phyloP scores from a whole-genome alignment of 2,113 vertebrate genomes.

The Heterocephalus glaber region DNA sequence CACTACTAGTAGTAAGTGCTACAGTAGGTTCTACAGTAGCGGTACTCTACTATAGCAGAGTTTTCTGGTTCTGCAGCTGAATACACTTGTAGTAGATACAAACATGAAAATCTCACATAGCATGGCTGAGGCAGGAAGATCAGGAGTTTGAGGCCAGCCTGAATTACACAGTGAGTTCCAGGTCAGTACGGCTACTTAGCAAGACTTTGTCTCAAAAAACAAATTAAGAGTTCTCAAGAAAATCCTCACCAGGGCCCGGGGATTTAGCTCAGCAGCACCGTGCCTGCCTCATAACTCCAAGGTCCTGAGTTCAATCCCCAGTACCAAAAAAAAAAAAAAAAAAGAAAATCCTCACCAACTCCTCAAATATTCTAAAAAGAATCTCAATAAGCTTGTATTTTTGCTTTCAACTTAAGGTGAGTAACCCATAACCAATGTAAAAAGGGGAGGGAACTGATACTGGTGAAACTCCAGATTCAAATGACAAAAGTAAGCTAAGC shows the following conservation, averaged over 20 bases:
- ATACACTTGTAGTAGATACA: background rate
- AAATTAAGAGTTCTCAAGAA: background rate
- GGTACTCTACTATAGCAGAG: background rate
- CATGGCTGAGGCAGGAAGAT: background rate
- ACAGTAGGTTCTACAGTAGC: background rate
- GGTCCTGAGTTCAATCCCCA: too few species aligned
- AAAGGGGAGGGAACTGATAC: background rate
- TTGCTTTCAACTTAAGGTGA: constrained; percentile 22
- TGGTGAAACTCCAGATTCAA: background rate
- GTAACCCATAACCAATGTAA: background rate
- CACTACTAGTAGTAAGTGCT: background rate
- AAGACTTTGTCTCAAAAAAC: background rate
- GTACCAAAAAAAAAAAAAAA: too few species aligned
- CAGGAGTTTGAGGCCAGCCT: background rate
- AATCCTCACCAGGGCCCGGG: background rate
- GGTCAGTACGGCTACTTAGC: background rate
- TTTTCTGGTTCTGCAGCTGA: background rate
- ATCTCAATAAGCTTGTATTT: background rate
- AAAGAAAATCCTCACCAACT: background rate
- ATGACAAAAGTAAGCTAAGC: background rate
- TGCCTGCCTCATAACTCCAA: too few species aligned
- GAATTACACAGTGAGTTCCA: background rate
- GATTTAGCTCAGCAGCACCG: too few species aligned
- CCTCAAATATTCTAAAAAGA: constrained; percentile 32
- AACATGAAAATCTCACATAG: constrained; percentile 21